A percentile compares a stretch with the other conserved stretches of the same genome.
These are phyloP conservation scores for Apamea epomidion DNA, from an alignment of 2,888 invertebrate genomes.

Conservation along the genomic window DNA sequence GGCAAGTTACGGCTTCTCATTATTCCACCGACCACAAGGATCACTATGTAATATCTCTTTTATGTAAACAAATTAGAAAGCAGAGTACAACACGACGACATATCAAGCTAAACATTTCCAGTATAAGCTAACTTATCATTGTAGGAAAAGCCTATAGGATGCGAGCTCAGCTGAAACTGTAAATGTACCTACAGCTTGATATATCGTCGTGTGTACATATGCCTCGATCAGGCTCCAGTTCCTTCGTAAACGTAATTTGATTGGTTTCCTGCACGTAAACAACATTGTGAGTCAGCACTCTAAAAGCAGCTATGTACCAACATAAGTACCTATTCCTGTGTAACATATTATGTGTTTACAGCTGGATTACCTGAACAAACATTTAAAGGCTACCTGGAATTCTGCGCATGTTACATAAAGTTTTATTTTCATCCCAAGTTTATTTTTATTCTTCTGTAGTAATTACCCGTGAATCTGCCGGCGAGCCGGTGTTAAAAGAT, in stretches of 20 bases:
- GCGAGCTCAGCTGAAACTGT: too few relatives aligned
- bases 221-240: background rate
- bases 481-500: conserved; percentile 43
- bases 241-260: conserved; percentile 25
- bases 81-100: background rate
- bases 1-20: background rate
- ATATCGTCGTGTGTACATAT: background rate
- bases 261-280: conserved; percentile 10
- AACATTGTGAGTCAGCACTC: conserved; percentile 23
- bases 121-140: too few relatives aligned
- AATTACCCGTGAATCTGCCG: conserved; percentile 34
- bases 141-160: too few relatives aligned
- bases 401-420: conserved; percentile 30
- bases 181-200: too few relatives aligned
- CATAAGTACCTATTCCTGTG: conserved; percentile 12
- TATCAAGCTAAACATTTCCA: too few relatives aligned
- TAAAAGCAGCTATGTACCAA: background rate
- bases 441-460: conserved; percentile 50
- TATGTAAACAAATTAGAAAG: background rate
- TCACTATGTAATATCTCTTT: background rate
- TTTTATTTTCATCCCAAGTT: conserved; percentile 52
- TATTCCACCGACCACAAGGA: background rate
- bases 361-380: conserved; percentile 33
- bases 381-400: conserved; percentile 43
- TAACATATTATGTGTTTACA: conserved; percentile 30